Base-by-base conservation (phyloP, 2,888 invertebrate genomes). In the Trichacis sp. region DNA sequence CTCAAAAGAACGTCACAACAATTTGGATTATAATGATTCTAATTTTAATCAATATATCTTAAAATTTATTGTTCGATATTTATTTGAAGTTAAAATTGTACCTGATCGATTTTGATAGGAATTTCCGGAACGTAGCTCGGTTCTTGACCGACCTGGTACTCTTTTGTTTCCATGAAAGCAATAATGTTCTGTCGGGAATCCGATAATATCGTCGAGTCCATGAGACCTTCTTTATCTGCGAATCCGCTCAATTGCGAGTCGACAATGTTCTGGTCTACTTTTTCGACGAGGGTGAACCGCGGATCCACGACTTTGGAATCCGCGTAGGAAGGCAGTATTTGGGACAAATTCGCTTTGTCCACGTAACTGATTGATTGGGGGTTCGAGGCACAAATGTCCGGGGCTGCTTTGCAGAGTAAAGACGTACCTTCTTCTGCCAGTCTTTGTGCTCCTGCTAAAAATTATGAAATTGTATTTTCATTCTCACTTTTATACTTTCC, bases 361-460 rank as follows among this genome's bases (percentile, higher is more conserved):
- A 83, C 84, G 69, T 84, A 84, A 64, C 83, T 84, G 68, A 84
- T 84, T 45, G 73, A 74, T 64, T 84, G 83, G 1, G 84, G 83
- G 64, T 84, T 84, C 11, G 83, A 83, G 14, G 82, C 80, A 60
- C 83, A 84, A 57, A 84, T 84, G 66, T 84, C 84, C 2, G 84
- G 84, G 1, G 84, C 83, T 24, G 83, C 77, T 64, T 83, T 84
- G 66, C 83, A 83, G 15, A 83, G 74, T 8, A 84, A 69, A 3
- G 83, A 83, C 6, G 84, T 82, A 24, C 82, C 83, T 64, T 83
- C 83, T 61, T 84, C 83, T 1, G 76, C 76, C n/a, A 78, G 57
- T 56, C 81, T 75, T 33, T 79, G 79, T 5, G 78, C 69, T 38
- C 77, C 82, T 74, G 73, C 42, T 49, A 1, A 11, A 42, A 43